Base-by-base conservation (phyloP, 1,140 invertebrate genomes). In the Melitaea cinxia region DNA sequence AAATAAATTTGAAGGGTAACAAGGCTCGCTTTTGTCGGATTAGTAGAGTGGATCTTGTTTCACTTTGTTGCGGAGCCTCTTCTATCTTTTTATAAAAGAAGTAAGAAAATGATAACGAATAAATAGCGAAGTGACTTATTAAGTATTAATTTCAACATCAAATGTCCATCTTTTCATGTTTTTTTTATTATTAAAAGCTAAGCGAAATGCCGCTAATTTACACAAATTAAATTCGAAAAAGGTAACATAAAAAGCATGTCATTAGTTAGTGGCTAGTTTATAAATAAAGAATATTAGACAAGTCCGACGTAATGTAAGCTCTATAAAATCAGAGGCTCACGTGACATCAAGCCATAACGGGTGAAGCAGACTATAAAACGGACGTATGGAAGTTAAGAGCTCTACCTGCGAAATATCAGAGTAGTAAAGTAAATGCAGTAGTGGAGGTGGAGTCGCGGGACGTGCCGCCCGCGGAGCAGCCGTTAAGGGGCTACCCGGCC, bases 1-100 rank as follows among this genome's bases (percentile, higher is more conserved):
- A 91, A 89, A 91, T 91, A 91, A 91, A 91, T 91, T 91, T 91
- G 88, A 91, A 91, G 84, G 88, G 88, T 88, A 88, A 89, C 88
- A 89, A 91, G 88, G 85, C 85, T 89, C 85, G 88, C 88, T 89
- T 91, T 91, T 91, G 88, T 91, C 81, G 88, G 87, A 91, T 91
- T 91, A 91, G 88, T 87, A 77, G 84, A 89, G 84, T 85, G 88
- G 87, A 91, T 91, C 85, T 88, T 91, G 88, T 91, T 91, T 89
- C 88, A 89, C 87, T 89, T 91, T 89, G 88, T 90, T 89, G 84
- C 78, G 79, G 72, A 78, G 84, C 80, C 78, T 84, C 79, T 83
- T 71, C 80, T 87, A 82, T 81, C 75, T 88, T 86, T 85, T 83
- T 78, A 81, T 83, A 73, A 73, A 72, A 73, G 83, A 47, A 2